Evolutionary conservation across 2,113 vertebrate species (phyloP).

Genomic region (human (Homo sapiens)): DNA sequence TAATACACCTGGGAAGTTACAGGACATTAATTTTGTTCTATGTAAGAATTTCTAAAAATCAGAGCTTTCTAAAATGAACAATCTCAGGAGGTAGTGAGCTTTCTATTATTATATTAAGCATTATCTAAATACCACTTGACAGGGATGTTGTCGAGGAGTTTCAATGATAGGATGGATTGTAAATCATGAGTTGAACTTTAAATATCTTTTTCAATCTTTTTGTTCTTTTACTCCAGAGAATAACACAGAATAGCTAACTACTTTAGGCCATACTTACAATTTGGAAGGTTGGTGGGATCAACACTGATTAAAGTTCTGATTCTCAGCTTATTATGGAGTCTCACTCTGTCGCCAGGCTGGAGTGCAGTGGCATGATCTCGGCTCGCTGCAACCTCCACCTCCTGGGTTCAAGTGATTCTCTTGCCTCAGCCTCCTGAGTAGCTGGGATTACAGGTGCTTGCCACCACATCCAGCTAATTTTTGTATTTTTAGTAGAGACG

Average conservation of each 20-base stretch:
- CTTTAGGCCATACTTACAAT: background rate
- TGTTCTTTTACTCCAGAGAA: background rate
- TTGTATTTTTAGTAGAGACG: too few relatives aligned
- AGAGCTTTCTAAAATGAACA: background rate
- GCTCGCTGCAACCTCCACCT: too few relatives aligned
- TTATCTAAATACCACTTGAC: background rate
- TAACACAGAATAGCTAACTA: background rate
- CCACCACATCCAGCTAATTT: too few relatives aligned
- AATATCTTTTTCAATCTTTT: background rate
- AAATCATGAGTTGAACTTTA: background rate
- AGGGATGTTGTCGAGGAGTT: background rate
- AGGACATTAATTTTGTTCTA: background rate
- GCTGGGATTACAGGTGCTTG: too few relatives aligned
- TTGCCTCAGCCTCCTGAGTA: too few relatives aligned
- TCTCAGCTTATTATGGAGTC: background rate
- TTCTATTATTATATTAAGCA: background rate
- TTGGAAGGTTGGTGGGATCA: background rate
- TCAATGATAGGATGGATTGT: background rate
- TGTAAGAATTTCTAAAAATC: conserved; percentile 10
- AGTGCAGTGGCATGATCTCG: too few relatives aligned
- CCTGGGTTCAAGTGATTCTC: too few relatives aligned
- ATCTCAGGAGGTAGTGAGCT: background rate
- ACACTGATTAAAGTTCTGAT: background rate
- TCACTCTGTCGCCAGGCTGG: too few relatives aligned
- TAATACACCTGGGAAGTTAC: background rate